These are phyloP conservation scores for Amniataba percoides DNA, from an alignment of 2,797 vertebrate genomes.

Conservation along the genomic window DNA sequence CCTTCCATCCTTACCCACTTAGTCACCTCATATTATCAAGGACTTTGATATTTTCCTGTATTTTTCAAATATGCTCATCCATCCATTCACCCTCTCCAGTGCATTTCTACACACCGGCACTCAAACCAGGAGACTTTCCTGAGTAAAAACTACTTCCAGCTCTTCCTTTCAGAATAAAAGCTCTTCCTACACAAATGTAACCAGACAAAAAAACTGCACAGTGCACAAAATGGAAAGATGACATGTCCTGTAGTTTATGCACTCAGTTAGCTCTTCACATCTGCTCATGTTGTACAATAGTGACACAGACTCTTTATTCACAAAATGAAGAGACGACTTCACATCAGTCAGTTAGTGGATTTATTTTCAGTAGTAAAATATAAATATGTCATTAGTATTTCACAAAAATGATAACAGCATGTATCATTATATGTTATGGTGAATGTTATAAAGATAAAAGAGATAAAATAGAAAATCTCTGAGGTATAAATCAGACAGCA, in stretches of 20 bases:
- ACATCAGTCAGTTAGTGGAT: neutral
- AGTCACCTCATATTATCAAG: no score
- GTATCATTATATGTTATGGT: neutral
- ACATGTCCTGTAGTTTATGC: no score
- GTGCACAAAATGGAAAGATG: no score
- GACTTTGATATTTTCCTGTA: no score
- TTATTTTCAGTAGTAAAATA: conserved; percentile 3
- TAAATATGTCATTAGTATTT: conserved; percentile 5
- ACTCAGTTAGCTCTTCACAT: neutral
- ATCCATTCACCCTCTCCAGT: no score
- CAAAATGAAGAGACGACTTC: no score
- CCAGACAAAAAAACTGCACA: neutral
- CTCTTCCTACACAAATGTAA: no score
- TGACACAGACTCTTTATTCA: neutral
- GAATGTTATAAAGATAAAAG: neutral
- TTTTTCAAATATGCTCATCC: no score
- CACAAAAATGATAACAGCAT: neutral
- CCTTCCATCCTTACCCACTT: no score
- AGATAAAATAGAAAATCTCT: neutral
- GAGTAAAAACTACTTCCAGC: neutral
- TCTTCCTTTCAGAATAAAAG: conserved; percentile 27
- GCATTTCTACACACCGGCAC: no score
- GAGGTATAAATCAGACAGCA: neutral
- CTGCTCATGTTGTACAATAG: neutral
- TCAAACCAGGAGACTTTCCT: no score